Conservation (phyloP, 1,140 invertebrate species). For the Pseudomyrmex gracilis region DNA sequence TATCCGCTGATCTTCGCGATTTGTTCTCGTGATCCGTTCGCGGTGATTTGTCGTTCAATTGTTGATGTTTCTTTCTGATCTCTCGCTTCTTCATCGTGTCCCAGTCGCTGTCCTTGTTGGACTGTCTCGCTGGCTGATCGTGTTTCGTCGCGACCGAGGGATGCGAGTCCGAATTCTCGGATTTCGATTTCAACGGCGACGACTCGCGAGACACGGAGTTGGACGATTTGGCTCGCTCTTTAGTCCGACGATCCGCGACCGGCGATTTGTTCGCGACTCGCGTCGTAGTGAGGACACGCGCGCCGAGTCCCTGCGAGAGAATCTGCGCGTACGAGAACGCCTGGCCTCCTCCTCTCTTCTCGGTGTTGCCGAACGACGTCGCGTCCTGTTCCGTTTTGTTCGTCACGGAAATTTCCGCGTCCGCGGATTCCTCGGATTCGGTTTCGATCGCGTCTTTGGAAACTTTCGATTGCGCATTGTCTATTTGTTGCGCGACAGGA, state of each 20-base stretch:
- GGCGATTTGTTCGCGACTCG: neutral
- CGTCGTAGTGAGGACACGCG: slow-evolving; percentile 60
- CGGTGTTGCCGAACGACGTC: neutral
- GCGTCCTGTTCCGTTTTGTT: slow-evolving; percentile 8
- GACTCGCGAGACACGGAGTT: slow-evolving; percentile 45
- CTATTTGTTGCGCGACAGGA: neutral
- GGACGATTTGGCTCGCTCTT: slow-evolving; percentile 65
- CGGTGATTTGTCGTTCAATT: slow-evolving; percentile 30
- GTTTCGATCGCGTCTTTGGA: neutral
- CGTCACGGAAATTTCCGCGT: slow-evolving; percentile 3
- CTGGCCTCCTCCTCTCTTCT: slow-evolving; percentile 76
- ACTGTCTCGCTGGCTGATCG: slow-evolving; percentile 49
- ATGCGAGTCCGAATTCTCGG: slow-evolving; percentile 1
- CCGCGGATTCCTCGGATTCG: neutral
- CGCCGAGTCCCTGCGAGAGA: slow-evolving; percentile 88
- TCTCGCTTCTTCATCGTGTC: slow-evolving; percentile 76
- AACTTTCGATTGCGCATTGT: neutral
- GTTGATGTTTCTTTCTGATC: slow-evolving; percentile 64
- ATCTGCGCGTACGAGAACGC: slow-evolving; percentile 91
- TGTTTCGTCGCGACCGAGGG: neutral
- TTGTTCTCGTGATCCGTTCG: slow-evolving; percentile 41
- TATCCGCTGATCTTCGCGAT: slow-evolving; percentile 37
- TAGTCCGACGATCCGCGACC: neutral
- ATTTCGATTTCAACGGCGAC: slow-evolving; percentile 45
- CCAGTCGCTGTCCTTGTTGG: slow-evolving; percentile 70